Conservation (phyloP, 2,888 invertebrate genomes). For the Chaitophorus viminalis region DNA sequence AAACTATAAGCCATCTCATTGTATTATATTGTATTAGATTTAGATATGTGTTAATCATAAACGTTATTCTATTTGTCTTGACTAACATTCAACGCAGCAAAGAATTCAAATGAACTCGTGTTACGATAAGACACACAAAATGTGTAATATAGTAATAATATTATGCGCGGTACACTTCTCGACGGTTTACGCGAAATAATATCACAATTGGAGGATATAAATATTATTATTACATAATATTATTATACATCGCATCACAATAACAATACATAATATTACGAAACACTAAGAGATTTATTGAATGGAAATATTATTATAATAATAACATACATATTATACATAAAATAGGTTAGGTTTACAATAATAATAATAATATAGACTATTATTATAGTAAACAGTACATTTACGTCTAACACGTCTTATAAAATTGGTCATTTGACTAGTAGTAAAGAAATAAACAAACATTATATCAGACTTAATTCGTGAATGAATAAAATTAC, state of each 20-base stretch:
- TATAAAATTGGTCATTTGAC: conserved; percentile 58
- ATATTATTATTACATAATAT: too few relatives aligned
- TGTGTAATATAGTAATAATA: not conserved
- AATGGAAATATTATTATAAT: conserved; percentile 5
- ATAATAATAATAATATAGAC: conserved; percentile 14
- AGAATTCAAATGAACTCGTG: not conserved
- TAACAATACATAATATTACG: not conserved
- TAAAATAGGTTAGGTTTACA: conserved; percentile 36
- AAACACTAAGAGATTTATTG: conserved; percentile 49
- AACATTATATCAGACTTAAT: conserved; percentile 57
- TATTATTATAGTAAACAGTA: conserved; percentile 4
- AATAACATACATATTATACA: conserved; percentile 11
- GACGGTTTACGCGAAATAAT: not conserved
- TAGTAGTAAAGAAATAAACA: conserved; percentile 48
- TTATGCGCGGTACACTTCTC: not conserved
- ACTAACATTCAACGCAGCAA: too few relatives aligned
- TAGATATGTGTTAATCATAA: too few relatives aligned
- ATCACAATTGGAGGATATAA: not conserved
- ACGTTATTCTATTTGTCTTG: not conserved
- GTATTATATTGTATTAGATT: too few relatives aligned
- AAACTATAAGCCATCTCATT: too few relatives aligned
- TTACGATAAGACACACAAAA: too few relatives aligned
- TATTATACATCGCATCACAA: not conserved
- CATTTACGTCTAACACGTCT: not conserved
- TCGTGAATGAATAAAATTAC: conserved; percentile 44